Evolutionary conservation across 2,888 invertebrate species (phyloP).

Genomic region (Conchocele bisecta): DNA sequence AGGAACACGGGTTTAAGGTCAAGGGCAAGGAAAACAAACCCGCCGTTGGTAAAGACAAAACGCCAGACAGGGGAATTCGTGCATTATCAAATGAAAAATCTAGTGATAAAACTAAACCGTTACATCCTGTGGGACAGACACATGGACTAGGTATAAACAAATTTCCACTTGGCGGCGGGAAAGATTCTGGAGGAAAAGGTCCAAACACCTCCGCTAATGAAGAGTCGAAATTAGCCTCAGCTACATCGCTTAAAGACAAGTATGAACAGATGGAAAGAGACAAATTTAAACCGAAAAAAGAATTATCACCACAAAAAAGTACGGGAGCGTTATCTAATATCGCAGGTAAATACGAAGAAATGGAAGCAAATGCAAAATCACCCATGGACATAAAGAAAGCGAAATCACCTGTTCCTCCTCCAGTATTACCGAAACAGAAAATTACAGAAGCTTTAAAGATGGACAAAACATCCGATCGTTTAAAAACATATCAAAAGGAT

Average conservation of each 20-base stretch:
- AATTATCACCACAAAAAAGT: constrained; percentile 35
- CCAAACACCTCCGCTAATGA: background rate
- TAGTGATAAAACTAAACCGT: constrained; percentile 13
- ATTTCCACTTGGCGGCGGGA: too few relatives aligned
- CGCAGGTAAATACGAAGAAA: constrained; percentile 25
- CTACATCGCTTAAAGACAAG: constrained; percentile 46
- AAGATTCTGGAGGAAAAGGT: background rate
- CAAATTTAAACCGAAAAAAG: constrained; percentile 40
- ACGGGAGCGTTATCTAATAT: constrained; percentile 18
- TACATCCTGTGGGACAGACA: background rate
- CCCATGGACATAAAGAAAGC: constrained; percentile 15
- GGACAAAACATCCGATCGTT: too few relatives aligned
- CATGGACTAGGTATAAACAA: too few relatives aligned
- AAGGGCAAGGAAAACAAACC: constrained; percentile 10
- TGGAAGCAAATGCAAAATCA: constrained; percentile 17
- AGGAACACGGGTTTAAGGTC: constrained; percentile 9
- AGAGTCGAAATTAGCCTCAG: constrained; percentile 13
- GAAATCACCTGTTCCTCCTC: constrained; percentile 49
- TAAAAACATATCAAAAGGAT: too few relatives aligned
- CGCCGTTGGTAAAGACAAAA: background rate
- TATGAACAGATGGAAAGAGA: constrained; percentile 53
- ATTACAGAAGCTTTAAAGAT: too few relatives aligned
- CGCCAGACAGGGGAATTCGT: background rate
- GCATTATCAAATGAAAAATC: constrained; percentile 2
- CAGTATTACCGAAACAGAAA: constrained; percentile 35